Conservation (phyloP, 2,797 vertebrate species). For the Amblyopsis hoosieri region DNA sequence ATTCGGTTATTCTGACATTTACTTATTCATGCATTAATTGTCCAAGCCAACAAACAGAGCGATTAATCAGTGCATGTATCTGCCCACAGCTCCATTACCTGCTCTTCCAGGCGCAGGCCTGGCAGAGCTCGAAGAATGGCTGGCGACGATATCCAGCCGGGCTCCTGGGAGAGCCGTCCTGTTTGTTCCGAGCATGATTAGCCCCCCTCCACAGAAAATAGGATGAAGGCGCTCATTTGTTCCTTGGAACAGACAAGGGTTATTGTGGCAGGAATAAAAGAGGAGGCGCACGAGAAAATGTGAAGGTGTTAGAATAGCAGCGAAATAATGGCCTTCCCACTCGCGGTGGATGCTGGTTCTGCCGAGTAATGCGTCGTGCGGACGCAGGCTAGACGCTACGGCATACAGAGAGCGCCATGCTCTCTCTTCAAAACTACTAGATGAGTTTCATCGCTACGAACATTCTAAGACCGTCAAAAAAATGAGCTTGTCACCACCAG, state of each 20-base stretch:
- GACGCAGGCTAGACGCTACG: constrained; percentile 49
- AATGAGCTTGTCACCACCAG: too few relatives aligned
- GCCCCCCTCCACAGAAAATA: constrained; percentile 29
- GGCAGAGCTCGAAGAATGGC: constrained; percentile 22
- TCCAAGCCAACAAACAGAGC: constrained; percentile 54
- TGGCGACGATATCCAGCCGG: constrained; percentile 5
- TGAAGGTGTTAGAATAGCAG: constrained; percentile 60
- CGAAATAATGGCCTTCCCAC: constrained; percentile 63
- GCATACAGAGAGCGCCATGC: constrained; percentile 22
- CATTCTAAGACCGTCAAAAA: neutral
- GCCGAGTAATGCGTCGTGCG: constrained; percentile 58
- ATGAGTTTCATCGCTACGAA: constrained; percentile 49
- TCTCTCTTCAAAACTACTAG: constrained; percentile 27
- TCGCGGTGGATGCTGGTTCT: constrained; percentile 54
- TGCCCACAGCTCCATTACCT: constrained; percentile 39
- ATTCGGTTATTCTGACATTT: neutral
- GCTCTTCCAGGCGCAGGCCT: constrained; percentile 10
- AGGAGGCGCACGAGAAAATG: constrained; percentile 45
- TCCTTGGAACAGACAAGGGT: constrained; percentile 10
- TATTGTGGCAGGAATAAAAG: constrained; percentile 43
- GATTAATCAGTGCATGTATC: constrained; percentile 51
- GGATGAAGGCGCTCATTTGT: constrained; percentile 21
- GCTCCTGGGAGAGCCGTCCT: constrained; percentile 40
- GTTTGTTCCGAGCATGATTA: constrained; percentile 58
- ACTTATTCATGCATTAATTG: constrained; percentile 63